These are phyloP conservation scores for Hyles euphorbiae DNA, from an alignment of 1,140 invertebrate genomes.

Conservation along the genomic window DNA sequence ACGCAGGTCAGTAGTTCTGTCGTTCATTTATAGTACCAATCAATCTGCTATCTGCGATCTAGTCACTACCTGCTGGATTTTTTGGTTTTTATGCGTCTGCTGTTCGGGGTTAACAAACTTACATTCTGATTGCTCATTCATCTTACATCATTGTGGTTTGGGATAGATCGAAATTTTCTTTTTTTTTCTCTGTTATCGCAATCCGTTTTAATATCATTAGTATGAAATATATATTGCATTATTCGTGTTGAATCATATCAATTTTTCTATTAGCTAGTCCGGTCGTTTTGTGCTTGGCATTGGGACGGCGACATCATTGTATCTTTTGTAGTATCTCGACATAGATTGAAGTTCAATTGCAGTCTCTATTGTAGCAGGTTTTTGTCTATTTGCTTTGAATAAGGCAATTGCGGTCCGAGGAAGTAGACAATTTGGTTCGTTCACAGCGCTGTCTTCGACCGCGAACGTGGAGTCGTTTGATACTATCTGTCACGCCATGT, in stretches of 20 bases:
- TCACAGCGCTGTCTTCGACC: conserved; percentile 24
- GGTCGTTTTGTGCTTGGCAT: not conserved
- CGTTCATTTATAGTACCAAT: conserved; percentile 69
- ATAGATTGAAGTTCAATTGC: conserved; percentile 29
- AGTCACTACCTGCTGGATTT: conserved; percentile 62
- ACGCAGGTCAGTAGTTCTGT: conserved; percentile 51
- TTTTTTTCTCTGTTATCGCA: conserved; percentile 13
- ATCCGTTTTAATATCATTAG: conserved; percentile 41
- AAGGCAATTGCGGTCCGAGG: conserved; percentile 52
- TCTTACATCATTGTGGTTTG: conserved; percentile 71
- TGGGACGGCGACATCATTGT: conserved; percentile 24
- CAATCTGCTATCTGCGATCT: conserved; percentile 68
- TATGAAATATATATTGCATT: conserved; percentile 34
- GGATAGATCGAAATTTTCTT: conserved; percentile 60
- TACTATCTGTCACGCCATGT: conserved; percentile 19
- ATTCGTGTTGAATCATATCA: conserved; percentile 9
- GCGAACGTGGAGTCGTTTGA: conserved; percentile 20
- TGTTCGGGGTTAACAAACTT: conserved; percentile 62
- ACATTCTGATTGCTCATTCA: conserved; percentile 66
- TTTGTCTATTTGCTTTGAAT: conserved; percentile 58
- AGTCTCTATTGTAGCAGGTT: conserved; percentile 44
- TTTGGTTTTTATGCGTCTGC: conserved; percentile 73
- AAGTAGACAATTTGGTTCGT: conserved; percentile 52
- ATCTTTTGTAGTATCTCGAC: conserved; percentile 15
- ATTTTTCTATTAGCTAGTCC: not conserved